These are phyloP conservation scores for Nebria ingens DNA, from an alignment of 1,140 invertebrate genomes.

Conservation along the genomic window DNA sequence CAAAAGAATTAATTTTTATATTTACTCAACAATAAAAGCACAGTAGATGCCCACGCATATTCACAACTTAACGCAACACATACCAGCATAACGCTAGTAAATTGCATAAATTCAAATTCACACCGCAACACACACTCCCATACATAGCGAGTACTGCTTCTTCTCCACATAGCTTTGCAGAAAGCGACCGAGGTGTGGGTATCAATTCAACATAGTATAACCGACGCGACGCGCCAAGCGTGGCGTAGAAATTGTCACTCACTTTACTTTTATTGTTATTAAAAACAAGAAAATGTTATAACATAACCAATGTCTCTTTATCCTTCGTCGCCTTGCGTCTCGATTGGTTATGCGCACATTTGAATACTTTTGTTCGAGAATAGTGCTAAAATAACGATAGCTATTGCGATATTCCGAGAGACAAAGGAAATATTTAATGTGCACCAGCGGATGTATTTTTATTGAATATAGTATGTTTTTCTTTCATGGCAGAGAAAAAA, in stretches of 20 bases:
- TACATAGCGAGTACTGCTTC: too few relatives aligned
- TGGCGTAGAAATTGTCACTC: slow-evolving; percentile 2
- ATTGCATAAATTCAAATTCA: too few relatives aligned
- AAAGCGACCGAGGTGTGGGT: background rate
- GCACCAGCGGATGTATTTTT: background rate
- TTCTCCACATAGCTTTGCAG: too few relatives aligned
- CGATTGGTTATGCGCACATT: slow-evolving; percentile 4
- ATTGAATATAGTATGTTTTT: background rate
- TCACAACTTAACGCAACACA: too few relatives aligned
- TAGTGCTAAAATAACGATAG: background rate
- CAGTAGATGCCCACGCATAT: too few relatives aligned
- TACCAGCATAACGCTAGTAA: too few relatives aligned
- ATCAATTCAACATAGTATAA: background rate
- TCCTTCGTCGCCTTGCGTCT: background rate
- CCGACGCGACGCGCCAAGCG: too few relatives aligned
- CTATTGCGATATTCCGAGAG: background rate
- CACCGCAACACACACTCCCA: too few relatives aligned
- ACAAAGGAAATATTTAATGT: background rate
- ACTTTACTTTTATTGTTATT: slow-evolving; percentile 10
- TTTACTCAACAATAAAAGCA: too few relatives aligned
- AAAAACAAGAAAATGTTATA: slow-evolving; percentile 8
- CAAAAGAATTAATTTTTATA: too few relatives aligned
- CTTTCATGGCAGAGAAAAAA: too few relatives aligned
- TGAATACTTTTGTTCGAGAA: too few relatives aligned
- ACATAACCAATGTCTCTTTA: background rate